phyloP scores from a whole-genome alignment of 2,888 invertebrate genomes.

The Hirtodrosophila confusa region DNA sequence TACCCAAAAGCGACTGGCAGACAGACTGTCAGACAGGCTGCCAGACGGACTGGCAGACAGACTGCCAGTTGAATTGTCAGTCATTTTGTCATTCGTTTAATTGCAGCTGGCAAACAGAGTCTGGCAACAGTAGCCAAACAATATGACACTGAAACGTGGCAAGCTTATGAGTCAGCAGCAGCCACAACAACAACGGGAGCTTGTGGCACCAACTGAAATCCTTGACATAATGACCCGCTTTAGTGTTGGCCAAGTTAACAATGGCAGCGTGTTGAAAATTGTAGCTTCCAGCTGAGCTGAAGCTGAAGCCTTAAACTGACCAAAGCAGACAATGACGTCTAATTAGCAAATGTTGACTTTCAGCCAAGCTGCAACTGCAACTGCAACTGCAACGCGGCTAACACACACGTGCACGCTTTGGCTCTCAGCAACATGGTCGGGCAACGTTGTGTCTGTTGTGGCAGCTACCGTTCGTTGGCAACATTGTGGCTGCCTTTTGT shows the following conservation, averaged over 20 bases:
- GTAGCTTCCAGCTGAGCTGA: conserved; percentile 40
- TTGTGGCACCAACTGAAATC: conserved; percentile 61
- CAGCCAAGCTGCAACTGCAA: conserved; percentile 24
- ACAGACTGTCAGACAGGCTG: conserved; percentile 27
- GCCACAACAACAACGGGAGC: conserved; percentile 19
- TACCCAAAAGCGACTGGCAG: conserved; percentile 62
- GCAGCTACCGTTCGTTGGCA: conserved; percentile 59
- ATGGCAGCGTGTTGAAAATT: conserved; percentile 47
- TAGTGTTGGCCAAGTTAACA: conserved; percentile 70
- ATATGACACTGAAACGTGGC: conserved; percentile 43
- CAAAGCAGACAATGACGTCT: conserved; percentile 75
- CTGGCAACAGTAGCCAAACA: conserved; percentile 47
- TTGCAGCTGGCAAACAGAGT: conserved; percentile 65
- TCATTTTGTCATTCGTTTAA: conserved; percentile 77
- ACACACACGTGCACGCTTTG: conserved; percentile 44
- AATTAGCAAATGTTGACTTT: conserved; percentile 59
- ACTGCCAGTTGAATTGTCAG: conserved; percentile 66
- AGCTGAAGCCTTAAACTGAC: conserved; percentile 34
- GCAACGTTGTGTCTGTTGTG: conserved; percentile 53
- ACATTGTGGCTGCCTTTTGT: conserved; percentile 57
- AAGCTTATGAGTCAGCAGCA: conserved; percentile 54
- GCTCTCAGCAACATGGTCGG: conserved; percentile 37
- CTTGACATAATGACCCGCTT: conserved; percentile 82
- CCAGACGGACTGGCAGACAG: conserved; percentile 23
- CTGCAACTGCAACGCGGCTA: conserved; percentile 15